Percentiles rank a stretch among this genome's conserved stretches.
These are phyloP conservation scores for Ischnus inquisitorius DNA, from an alignment of 2,888 invertebrate genomes.

Conservation along the genomic window DNA sequence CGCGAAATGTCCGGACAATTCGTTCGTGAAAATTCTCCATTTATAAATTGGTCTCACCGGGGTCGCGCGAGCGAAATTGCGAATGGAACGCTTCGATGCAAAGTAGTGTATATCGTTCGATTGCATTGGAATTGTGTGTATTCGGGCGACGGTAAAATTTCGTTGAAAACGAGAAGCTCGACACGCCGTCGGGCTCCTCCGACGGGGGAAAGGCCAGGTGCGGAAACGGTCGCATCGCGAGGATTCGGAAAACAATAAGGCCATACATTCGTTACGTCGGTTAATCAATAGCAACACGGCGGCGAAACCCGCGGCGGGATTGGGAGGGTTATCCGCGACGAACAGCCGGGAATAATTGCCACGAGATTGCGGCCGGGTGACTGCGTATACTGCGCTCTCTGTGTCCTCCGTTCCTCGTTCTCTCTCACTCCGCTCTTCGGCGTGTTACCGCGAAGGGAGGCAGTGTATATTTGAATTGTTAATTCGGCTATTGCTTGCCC, in stretches of 20 bases:
- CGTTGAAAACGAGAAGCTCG: neutral
- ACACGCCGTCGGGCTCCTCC: neutral
- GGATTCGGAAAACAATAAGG: constrained; percentile 63
- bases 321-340: constrained; percentile 50
- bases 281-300: constrained; percentile 60
- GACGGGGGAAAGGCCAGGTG: neutral
- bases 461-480: constrained; percentile 65
- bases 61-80: neutral
- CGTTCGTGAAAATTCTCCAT: neutral
- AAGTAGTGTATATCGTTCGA: neutral
- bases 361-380: constrained; percentile 58
- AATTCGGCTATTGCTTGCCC: constrained; percentile 62
- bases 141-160: constrained; percentile 24
- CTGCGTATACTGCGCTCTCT: constrained; percentile 36
- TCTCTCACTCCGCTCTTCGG: constrained; percentile 13
- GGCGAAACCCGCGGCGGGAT: constrained; percentile 43
- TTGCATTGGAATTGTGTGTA: neutral
- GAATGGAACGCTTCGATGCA: neutral
- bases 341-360: constrained; percentile 64
- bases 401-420: neutral
- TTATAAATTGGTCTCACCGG: neutral
- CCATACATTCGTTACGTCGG: constrained; percentile 59
- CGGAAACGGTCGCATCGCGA: constrained; percentile 9
- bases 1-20: neutral
- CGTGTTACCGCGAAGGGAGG: constrained; percentile 29